Evolutionary conservation across 1,140 invertebrate genomes (phyloP).

Genomic region (Nephotettix cincticeps): DNA sequence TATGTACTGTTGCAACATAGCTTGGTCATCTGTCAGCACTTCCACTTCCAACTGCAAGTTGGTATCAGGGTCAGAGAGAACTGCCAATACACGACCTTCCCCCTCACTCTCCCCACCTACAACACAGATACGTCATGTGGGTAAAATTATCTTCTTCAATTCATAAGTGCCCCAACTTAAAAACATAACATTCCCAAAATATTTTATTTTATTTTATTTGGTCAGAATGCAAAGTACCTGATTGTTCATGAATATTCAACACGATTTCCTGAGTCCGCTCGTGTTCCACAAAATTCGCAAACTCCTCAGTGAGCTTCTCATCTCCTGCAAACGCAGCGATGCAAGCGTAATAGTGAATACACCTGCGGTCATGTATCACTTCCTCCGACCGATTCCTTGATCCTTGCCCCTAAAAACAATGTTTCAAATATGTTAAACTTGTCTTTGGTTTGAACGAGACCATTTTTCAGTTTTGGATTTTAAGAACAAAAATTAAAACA

Average conservation of each 20-base stretch:
- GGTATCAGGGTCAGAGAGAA: conserved; percentile 28
- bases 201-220: no score
- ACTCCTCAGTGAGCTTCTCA: conserved; percentile 65
- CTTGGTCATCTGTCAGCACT: conserved; percentile 37
- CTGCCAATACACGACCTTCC: conserved; percentile 17
- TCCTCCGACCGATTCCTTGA: background rate
- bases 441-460: no score
- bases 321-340: conserved; percentile 77
- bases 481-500: no score
- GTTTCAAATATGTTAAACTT: no score
- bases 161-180: no score
- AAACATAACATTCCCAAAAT: no score
- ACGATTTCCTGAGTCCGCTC: conserved; percentile 42
- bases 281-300: conserved; percentile 63
- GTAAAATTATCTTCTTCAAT: no score
- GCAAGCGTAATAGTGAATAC: conserved; percentile 71
- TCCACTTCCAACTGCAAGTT: conserved; percentile 43
- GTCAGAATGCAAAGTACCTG: no score
- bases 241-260: background rate
- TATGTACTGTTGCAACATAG: conserved; percentile 31
- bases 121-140: no score
- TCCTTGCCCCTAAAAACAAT: conserved; percentile 3
- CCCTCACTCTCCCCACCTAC: background rate
- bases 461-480: no score
- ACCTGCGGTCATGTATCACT: conserved; percentile 38